A percentile compares a stretch with the other conserved stretches of the same genome.
Conservation (phyloP, 2,797 vertebrate genomes). For the Premnoplex brunnescens region DNA sequence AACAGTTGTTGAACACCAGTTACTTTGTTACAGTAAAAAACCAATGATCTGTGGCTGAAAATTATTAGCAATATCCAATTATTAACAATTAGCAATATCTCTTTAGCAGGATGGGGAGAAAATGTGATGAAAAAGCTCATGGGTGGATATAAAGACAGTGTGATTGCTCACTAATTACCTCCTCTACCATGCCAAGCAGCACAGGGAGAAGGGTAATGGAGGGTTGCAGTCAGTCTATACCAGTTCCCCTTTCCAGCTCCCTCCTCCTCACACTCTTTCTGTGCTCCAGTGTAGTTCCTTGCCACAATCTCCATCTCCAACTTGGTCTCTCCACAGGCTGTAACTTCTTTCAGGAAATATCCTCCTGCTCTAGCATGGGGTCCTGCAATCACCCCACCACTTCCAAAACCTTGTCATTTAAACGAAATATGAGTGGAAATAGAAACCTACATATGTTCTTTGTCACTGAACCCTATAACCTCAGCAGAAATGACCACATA, state of each 20-base stretch:
- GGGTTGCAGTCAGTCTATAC: not conserved
- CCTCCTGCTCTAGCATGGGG: not conserved
- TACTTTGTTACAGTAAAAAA: not conserved
- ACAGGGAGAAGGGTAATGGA: not conserved
- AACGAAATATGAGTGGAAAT: not conserved
- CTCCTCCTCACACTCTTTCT: not conserved
- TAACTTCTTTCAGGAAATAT: not conserved
- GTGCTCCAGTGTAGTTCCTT: not conserved
- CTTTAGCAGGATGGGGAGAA: not conserved
- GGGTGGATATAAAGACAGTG: not conserved
- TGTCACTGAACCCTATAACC: not conserved
- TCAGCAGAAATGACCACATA: not conserved
- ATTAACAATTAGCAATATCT: not conserved
- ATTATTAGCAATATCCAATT: not conserved
- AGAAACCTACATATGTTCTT: not conserved
- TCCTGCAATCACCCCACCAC: not conserved
- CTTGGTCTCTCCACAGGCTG: not conserved
- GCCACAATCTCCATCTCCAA: not conserved
- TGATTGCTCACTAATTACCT: not conserved
- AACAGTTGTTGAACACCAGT: not conserved
- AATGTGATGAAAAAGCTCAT: not conserved
- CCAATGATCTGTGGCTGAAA: not conserved
- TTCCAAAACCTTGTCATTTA: not conserved
- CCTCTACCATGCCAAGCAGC: not conserved
- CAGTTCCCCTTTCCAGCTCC: not conserved